Evolutionary conservation across 2,113 vertebrate genomes (phyloP).

Genomic region (Tor tambroides): DNA sequence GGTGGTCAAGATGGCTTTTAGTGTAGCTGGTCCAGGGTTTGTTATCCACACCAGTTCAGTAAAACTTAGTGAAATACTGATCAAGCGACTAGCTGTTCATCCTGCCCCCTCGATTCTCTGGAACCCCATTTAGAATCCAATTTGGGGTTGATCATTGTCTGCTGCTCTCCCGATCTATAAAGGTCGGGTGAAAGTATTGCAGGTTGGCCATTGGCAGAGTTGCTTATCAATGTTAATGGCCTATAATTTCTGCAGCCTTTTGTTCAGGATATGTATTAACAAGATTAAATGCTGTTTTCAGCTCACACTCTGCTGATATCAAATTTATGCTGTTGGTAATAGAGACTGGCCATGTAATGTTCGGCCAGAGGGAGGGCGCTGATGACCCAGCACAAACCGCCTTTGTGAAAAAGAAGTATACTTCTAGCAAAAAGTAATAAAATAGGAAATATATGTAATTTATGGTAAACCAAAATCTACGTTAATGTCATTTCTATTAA

Average conservation of each 20-base stretch:
- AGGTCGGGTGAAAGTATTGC: constrained; percentile 32
- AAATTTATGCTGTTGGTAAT: constrained; percentile 56
- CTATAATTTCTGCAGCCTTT: constrained; percentile 60
- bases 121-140: constrained; percentile 50
- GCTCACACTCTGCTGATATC: constrained; percentile 38
- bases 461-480: neutral
- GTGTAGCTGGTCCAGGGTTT: neutral
- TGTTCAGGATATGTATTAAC: constrained; percentile 55
- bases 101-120: constrained; percentile 35
- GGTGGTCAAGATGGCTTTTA: neutral
- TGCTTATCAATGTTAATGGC: constrained; percentile 60
- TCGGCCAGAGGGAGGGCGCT: neutral
- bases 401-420: neutral
- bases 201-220: constrained; percentile 49
- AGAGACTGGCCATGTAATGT: neutral
- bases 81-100: neutral
- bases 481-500: neutral
- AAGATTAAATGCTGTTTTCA: constrained; percentile 56
- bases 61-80: constrained; percentile 30
- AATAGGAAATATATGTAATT: neutral
- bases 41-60: neutral
- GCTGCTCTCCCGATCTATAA: constrained; percentile 4
- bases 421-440: neutral
- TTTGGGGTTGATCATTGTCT: constrained; percentile 48
- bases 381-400: neutral